Conservation (phyloP, 2,113 vertebrate species). For the Heptranchias perlo region DNA sequence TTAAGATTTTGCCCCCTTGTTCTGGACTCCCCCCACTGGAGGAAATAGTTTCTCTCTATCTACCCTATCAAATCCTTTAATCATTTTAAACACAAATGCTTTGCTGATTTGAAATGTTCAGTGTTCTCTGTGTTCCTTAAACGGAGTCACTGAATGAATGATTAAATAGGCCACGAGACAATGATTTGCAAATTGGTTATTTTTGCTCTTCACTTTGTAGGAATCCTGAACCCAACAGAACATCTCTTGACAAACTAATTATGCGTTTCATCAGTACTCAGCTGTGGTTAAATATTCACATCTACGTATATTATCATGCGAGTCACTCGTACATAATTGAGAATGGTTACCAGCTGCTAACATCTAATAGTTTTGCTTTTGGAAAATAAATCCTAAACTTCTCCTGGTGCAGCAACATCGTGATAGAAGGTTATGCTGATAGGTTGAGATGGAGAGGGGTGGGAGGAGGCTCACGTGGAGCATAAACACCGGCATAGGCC, state of each 20-base stretch:
- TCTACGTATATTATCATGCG: neutral
- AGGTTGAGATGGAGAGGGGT: neutral
- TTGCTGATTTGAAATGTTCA: conserved; percentile 20
- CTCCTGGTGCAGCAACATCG: neutral
- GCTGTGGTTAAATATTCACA: conserved; percentile 8
- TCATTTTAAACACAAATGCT: neutral
- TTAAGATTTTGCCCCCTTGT: neutral
- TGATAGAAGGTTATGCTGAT: neutral
- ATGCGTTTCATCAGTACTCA: conserved; percentile 15
- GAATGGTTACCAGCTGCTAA: neutral
- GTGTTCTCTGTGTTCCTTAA: neutral
- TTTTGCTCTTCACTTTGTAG: conserved; percentile 22
- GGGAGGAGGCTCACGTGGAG: too few species aligned
- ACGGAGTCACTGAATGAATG: neutral
- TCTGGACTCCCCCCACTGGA: neutral
- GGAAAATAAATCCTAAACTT: neutral
- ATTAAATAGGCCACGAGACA: conserved; percentile 29
- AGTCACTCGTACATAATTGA: neutral
- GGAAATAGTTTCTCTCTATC: neutral
- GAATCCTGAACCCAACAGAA: conserved; percentile 12
- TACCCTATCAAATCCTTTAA: neutral
- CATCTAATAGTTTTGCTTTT: neutral
- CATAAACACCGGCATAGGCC: neutral
- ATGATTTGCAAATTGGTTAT: conserved; percentile 31
- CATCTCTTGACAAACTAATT: conserved; percentile 34